Evolutionary conservation across 1,140 invertebrate genomes (phyloP).

Genomic region (Vollenhovia emeryi): DNA sequence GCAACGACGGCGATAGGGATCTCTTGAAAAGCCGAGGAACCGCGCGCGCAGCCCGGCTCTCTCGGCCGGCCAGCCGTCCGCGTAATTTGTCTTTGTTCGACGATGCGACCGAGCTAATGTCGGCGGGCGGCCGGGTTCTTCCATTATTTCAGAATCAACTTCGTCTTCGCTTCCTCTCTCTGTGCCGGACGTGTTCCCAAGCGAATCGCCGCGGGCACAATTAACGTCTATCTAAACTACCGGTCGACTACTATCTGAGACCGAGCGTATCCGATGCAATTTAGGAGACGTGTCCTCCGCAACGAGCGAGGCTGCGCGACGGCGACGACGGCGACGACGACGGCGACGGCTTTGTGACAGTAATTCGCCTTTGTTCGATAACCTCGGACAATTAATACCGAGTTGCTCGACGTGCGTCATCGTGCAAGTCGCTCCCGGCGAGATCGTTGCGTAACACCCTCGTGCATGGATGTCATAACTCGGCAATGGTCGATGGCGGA

Average conservation of each 20-base stretch:
- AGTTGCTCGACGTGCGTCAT: conserved; percentile 44
- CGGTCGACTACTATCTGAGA: conserved; percentile 49
- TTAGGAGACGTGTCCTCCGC: conserved; percentile 48
- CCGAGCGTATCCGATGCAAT: conserved; percentile 56
- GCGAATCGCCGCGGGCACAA: conserved; percentile 50
- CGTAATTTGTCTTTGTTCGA: conserved; percentile 58
- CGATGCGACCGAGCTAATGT: conserved; percentile 52
- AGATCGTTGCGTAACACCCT: conserved; percentile 42
- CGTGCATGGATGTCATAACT: conserved; percentile 33
- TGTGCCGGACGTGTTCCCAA: conserved; percentile 41
- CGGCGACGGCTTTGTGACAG: conserved; percentile 47
- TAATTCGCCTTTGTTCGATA: conserved; percentile 56
- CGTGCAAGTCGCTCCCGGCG: conserved; percentile 33
- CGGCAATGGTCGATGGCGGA: conserved; percentile 32
- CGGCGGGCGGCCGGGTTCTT: conserved; percentile 32
- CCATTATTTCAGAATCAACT: conserved; percentile 50
- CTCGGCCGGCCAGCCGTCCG: conserved; percentile 3
- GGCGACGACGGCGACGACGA: background rate
- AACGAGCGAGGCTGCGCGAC: conserved; percentile 15
- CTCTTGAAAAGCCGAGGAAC: conserved; percentile 18
- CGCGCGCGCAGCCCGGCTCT: too few relatives aligned
- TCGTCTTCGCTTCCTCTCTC: conserved; percentile 3
- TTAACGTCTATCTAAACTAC: conserved; percentile 61
- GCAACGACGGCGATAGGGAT: conserved; percentile 32
- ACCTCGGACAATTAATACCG: conserved; percentile 54